Percentiles rank a stretch among this genome's conserved stretches.
Evolutionary conservation across 2,113 vertebrate genomes (phyloP).

Genomic region (Neomonachus schauinslandi): DNA sequence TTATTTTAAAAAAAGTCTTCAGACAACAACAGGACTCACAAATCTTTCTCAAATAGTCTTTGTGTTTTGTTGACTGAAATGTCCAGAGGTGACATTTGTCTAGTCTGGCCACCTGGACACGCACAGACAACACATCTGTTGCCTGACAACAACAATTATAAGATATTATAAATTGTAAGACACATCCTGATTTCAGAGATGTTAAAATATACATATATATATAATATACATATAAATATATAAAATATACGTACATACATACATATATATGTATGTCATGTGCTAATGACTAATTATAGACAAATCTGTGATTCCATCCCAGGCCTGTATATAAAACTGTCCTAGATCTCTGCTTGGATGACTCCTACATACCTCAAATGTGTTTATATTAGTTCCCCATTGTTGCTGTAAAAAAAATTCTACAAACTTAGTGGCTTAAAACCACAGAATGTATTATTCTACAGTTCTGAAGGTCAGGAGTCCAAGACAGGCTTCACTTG

Average conservation of each 20-base stretch:
- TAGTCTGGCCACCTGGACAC: not conserved
- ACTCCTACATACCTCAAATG: not conserved
- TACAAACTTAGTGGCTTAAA: not conserved
- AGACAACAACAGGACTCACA: not conserved
- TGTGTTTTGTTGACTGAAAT: conserved; percentile 47
- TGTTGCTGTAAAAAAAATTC: not conserved
- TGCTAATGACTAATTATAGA: not conserved
- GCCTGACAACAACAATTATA: not conserved
- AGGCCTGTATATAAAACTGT: not conserved
- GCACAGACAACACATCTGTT: not conserved
- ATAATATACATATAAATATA: not conserved
- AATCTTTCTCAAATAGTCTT: not conserved
- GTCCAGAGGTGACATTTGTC: not conserved
- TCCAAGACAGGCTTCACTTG: not conserved
- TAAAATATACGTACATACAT: not conserved
- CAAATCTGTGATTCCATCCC: not conserved
- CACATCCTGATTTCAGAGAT: not conserved
- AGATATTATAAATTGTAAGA: not conserved
- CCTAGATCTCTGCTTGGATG: not conserved
- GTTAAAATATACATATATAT: not conserved
- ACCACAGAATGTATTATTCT: not conserved
- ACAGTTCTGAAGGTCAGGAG: not conserved
- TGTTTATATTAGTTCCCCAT: not conserved
- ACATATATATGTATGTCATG: not conserved
- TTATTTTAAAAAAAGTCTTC: not conserved